Evolutionary conservation across 2,888 invertebrate species (phyloP), one percentile per base, ranked within the genome.

Genomic region (Drosophila aldrichi): DNA sequence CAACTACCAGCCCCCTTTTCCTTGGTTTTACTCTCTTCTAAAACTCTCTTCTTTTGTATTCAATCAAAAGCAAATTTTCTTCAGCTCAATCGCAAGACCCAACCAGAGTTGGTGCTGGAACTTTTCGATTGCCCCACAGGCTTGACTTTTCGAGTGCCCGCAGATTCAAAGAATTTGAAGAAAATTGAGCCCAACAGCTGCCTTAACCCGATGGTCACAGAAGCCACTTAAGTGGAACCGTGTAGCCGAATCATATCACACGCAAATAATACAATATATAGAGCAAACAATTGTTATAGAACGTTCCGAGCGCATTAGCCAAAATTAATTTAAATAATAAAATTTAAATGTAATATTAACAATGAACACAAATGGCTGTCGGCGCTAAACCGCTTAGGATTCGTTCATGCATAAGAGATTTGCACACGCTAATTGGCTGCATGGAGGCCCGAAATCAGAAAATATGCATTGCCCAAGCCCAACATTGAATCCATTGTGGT

Each of bases 341-440:
- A 62, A 82, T 82, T 88, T 76, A 49, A 76, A 85, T 70, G 59
- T 58, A 79, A 59, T 58, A 62, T 36, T 18, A 61, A 66, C 69
- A 67, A 56, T 54, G 58, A 57, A 43, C 41, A 43, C 54, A 59
- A 56, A 66, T 61, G 49, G 61, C 74, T 52, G 63, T 32, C 59
- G 25, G 66, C 62, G 52, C 20, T 84, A 89, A 89, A 85, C 90
- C 84, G 84, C 84, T 85, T 88, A 89, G 82, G 71, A 78, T 56
- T 71, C 77, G 52, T 22, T 87, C 85, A 88, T 70, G 87, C 70
- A 73, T 79, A 60, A 78, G 69, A 79, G 88, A 89, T 88, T 90
- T 89, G 74, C 87, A 73, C 88, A 90, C 79, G 59, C 84, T 90
- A 87, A 87, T 87, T 87, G 89, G 77, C 65, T 48, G 59, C 74